Base-by-base conservation (phyloP, 2,888 invertebrate species). In the Argyresthia goedartella region DNA sequence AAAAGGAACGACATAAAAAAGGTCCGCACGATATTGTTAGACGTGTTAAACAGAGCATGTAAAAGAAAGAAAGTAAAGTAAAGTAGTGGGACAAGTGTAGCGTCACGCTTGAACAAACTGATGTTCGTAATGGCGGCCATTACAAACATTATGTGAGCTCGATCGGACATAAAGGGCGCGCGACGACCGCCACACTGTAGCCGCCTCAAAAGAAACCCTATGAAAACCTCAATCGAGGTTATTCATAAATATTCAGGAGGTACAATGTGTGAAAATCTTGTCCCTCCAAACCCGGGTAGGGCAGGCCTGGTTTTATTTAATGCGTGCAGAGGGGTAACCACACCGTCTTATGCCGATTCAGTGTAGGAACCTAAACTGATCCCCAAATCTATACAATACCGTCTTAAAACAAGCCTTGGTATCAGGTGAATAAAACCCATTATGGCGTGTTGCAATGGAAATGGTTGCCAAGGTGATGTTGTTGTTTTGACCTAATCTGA, bases 71-170 rank as follows among this genome's bases (percentile, higher is more conserved):
- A 71, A 70, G 67, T 73, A 73, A 59, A 60, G 61, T 56, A 68
- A 71, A 70, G 67, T 73, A 73, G 68, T 62, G 67, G 67, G 73
- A 76, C 76, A 75, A 74, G 71, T 76, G 74, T 79, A 72, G 59
- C 68, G 71, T 73, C 69, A 74, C 74, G 76, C 67, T 68, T 69
- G 69, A 77, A 70, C 73, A 70, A 79, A 74, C 74, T 76, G 75
- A 80, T 78, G 76, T 69, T 61, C 71, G 67, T 81, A 80, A 66
- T 81, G 78, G 77, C 66, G 52, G 66, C 77, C 76, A 80, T 80
- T 79, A 79, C 71, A 69, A 67, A 72, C 73, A 74, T 78, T 76
- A 75, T 76, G 76, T 73, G 71, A 73, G 75, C 73, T 71, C 75
- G 70, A 78, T 77, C 76, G 74, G 69, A 76, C 72, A 73, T 63